Evolutionary conservation across 2,888 invertebrate genomes (phyloP).

Genomic region (Agapostemon virescens): DNA sequence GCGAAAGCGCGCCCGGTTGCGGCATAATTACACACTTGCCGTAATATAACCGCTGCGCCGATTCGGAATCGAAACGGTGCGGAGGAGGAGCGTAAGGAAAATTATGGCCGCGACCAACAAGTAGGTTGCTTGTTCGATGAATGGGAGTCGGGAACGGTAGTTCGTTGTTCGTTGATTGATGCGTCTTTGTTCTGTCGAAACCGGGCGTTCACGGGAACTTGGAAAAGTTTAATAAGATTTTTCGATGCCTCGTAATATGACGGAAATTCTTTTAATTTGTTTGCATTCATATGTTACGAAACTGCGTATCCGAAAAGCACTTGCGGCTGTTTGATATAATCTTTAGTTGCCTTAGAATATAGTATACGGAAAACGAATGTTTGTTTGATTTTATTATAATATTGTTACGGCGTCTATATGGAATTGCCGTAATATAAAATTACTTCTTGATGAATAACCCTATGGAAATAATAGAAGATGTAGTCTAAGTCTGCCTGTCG

Average conservation of each 20-base stretch:
- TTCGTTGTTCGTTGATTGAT: not conserved
- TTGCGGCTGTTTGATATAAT: too few species aligned
- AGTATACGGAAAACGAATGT: too few species aligned
- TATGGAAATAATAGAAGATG: too few species aligned
- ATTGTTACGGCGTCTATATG: too few species aligned
- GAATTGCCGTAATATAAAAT: too few species aligned
- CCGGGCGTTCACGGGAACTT: not conserved
- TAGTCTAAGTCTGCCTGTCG: too few species aligned
- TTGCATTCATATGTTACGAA: too few species aligned
- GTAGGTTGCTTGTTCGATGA: not conserved
- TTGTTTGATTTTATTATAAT: too few species aligned
- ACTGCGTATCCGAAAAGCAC: too few species aligned
- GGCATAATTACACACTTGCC: conserved; percentile 14
- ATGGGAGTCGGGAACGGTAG: not conserved
- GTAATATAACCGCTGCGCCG: conserved; percentile 1
- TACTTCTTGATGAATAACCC: too few species aligned
- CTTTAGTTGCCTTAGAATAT: too few species aligned
- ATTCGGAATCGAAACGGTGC: not conserved
- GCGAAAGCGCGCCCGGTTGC: not conserved
- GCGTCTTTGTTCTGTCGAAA: not conserved
- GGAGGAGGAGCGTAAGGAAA: not conserved
- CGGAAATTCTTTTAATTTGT: too few species aligned
- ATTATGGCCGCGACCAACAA: conserved; percentile 4
- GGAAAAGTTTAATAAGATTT: not conserved
- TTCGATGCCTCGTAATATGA: not conserved